Conservation (phyloP, 1,140 invertebrate species). For the Hesperophylax magnus region DNA sequence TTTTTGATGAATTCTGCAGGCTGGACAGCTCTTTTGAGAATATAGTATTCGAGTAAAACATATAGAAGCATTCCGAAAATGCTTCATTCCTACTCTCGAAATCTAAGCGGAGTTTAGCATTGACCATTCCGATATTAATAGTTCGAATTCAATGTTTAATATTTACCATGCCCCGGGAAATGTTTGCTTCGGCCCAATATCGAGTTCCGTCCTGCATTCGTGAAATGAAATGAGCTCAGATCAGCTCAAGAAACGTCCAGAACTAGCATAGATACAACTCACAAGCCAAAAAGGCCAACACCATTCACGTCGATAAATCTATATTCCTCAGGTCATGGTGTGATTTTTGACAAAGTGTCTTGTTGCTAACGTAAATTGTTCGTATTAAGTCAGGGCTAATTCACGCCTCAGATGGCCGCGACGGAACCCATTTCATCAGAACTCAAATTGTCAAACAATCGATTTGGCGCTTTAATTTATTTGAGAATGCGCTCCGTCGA, state of each 20-base stretch:
- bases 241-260: no score
- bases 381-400: background rate
- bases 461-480: conserved; percentile 7
- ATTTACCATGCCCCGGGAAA: background rate
- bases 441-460: conserved; percentile 29
- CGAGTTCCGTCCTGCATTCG: background rate
- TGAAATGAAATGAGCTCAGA: background rate
- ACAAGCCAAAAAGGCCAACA: no score
- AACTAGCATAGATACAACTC: no score
- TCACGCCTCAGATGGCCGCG: conserved; percentile 1
- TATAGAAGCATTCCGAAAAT: background rate
- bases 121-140: conserved; percentile 10
- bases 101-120: background rate
- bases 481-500: background rate
- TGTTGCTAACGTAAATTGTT: no score
- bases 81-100: background rate
- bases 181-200: conserved; percentile 22
- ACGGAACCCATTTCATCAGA: background rate
- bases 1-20: no score
- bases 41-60: no score
- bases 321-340: no score
- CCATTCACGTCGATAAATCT: no score
- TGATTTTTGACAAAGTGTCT: no score
- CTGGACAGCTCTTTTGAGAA: no score
- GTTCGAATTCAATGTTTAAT: conserved; percentile 23